Evolutionary conservation across 1,140 invertebrate species (phyloP).

Genomic region (Apis florea): DNA sequence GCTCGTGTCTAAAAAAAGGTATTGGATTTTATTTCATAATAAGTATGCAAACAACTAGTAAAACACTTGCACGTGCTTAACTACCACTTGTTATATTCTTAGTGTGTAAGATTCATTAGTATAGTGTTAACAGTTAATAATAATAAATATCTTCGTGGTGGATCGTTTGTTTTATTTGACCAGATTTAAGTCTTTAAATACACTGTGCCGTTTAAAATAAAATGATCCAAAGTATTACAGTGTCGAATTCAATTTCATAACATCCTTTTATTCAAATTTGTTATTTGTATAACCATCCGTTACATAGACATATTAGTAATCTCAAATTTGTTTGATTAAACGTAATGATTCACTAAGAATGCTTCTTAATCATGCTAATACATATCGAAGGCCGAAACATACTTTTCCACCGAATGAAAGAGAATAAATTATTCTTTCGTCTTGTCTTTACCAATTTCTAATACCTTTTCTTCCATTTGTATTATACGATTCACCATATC

Average conservation of each 20-base stretch:
- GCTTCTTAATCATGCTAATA: background rate
- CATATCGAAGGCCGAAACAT: background rate
- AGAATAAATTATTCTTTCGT: background rate
- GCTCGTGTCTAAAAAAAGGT: background rate
- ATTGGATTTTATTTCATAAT: background rate
- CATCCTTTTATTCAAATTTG: background rate
- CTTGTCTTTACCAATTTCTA: background rate
- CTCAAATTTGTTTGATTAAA: background rate
- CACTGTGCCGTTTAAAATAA: background rate
- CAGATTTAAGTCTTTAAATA: background rate
- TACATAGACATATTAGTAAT: background rate
- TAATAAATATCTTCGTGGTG: background rate
- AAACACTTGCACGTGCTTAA: background rate
- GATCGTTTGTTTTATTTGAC: background rate
- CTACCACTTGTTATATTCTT: background rate
- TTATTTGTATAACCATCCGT: background rate
- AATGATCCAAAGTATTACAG: background rate
- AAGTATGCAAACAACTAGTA: background rate
- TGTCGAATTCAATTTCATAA: background rate
- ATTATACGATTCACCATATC: constrained; percentile 79
- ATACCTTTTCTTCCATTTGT: constrained; percentile 78
- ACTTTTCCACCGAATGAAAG: background rate
- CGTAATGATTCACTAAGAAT: background rate
- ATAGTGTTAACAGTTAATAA: background rate
- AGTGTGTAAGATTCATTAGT: background rate